Evolutionary conservation across 2,797 vertebrate genomes (phyloP), one percentile per base, ranked within the genome.

Genomic region (Sciurus carolinensis): DNA sequence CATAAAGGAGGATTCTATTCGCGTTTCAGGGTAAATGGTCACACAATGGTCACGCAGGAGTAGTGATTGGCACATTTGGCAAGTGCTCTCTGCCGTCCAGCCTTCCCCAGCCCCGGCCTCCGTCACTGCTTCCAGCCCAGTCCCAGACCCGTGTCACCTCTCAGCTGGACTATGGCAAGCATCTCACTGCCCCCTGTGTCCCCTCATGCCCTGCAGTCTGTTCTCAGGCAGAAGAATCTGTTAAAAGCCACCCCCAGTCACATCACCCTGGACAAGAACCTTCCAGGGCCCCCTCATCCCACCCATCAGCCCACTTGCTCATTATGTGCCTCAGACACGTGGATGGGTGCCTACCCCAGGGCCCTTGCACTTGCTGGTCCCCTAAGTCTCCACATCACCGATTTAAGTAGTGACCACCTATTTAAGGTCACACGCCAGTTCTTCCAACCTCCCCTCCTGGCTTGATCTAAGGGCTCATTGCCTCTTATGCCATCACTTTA

Each of bases 291-390:
- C 47, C n/a, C 14, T 66, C 15, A 1, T 20, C 79, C 20, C 4
- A 1, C 47, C 30, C 1, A 0, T 1, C 30, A 1, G 30, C 62
- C 17, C 7, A 12, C 7, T 14, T 50, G 77, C 12, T 52, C n/a
- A 0, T 17, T 18, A 0, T 33, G 52, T 17, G 10, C 17, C 81
- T 39, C 66, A 0, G 15, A 30, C 62, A 20, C 57, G 17, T 50
- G 20, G 52, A 57, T 11, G 0, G 11, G 1, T 57, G 10, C 47
- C 81, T 54, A 0, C 73, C 36, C 30, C 57, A 36, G 89, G 33
- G 57, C 50, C 10, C 36, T 26, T 7, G 50, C 11, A 12, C 50
- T 17, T 30, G 44, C 33, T 91, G 0, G 76, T 66, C 57, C 54
- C 57, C 76, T 30, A 12, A 42, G 28, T 54, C 36, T 36, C 36